Conservation (phyloP, 2,797 vertebrate species). For the Octomys mimax region DNA sequence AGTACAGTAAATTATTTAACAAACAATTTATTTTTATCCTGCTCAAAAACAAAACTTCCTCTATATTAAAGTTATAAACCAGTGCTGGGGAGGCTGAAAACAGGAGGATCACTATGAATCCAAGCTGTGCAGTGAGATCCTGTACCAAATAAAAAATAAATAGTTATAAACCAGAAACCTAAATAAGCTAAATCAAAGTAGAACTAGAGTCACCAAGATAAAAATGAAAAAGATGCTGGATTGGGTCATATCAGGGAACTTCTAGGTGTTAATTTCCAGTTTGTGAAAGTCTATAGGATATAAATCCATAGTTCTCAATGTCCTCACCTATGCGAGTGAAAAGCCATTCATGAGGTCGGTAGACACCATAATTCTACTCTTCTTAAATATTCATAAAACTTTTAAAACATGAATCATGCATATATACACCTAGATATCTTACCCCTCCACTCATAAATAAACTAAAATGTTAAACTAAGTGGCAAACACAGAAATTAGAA, state of each 20-base stretch:
- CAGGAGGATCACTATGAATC: no score
- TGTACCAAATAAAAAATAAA: no score
- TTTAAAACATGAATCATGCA: not conserved
- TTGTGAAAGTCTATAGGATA: not conserved
- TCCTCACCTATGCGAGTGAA: not conserved
- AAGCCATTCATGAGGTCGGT: not conserved
- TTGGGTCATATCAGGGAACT: not conserved
- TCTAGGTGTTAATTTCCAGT: not conserved
- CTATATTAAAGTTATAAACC: not conserved
- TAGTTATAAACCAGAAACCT: not conserved
- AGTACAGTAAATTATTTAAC: slow-evolving; percentile 46
- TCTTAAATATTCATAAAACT: not conserved
- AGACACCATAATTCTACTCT: not conserved
- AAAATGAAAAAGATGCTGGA: not conserved
- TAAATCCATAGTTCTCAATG: not conserved
- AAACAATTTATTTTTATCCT: slow-evolving; percentile 7
- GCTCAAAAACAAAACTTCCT: not conserved
- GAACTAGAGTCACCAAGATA: not conserved
- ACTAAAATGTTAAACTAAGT: slow-evolving; percentile 42
- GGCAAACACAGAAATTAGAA: slow-evolving; percentile 43
- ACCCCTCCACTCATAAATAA: not conserved
- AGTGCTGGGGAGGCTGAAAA: no score
- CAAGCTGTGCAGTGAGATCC: no score
- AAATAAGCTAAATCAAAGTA: slow-evolving; percentile 8
- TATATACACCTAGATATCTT: not conserved